Base-by-base conservation (phyloP, 2,888 invertebrate genomes). In the Campopleginae sp. region DNA sequence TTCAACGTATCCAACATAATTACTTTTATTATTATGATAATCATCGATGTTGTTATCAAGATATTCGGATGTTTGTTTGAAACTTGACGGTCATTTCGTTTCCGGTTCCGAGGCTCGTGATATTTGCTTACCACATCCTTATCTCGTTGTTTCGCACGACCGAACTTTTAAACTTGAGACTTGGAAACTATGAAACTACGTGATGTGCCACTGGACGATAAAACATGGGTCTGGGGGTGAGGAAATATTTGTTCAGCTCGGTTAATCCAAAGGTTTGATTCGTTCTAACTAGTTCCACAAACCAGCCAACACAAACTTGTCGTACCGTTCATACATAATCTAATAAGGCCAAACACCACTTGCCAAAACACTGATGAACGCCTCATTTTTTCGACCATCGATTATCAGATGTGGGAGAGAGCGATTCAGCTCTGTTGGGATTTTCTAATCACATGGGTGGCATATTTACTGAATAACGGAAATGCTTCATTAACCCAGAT, bases 91-190 rank as follows among this genome's bases (percentile, higher is more conserved):
- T 54, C 19, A 14, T 54, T 17, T 58, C 4, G 19, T 71, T 46
- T 31, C 5, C 33, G 70, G 27, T n/a, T 61, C 19, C 19, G 54
- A 14, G 19, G 23, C 23, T 17, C 74, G 66, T 54, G 54, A 31
- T 51, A 19, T n/a, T 71, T 44, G 70, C 27, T 54, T 38, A 58
- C 65, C 42, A 81, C 33, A 1, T 44, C 80, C 83, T 82, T 82
- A 85, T 81, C 85, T 87, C 87, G 83, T 83, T 84, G 84, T 87
- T 86, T 82, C 88, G 85, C 82, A 83, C 84, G 84, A 86, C 88
- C 85, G 83, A 84, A 66, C 78, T 42, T 71, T 82, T 82, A 75
- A 71, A 78, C 74, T 51, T 70, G 75, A 80, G 78, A 79, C 80
- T 66, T 44, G 83, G 77, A 82, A 85, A 78, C 80, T 66, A 74